Percentiles rank a stretch among this genome's conserved stretches.
Evolutionary conservation across 1,140 invertebrate genomes (phyloP).

Genomic region (Phortica variegata): DNA sequence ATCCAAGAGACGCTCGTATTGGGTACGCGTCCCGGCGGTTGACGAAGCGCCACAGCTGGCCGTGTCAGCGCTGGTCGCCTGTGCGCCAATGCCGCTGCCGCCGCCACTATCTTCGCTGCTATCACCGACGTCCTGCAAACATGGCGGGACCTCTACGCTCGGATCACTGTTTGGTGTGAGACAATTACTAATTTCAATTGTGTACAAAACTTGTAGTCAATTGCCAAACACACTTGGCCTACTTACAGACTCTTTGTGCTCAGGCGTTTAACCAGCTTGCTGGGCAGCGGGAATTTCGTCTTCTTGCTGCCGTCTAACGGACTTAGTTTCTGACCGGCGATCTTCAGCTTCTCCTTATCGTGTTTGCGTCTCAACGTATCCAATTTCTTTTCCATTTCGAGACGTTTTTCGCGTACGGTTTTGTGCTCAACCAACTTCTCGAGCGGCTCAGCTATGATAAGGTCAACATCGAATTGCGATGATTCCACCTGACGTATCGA

Average conservation of each 20-base stretch:
- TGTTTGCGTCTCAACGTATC: slow-evolving; percentile 81
- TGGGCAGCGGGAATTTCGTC: slow-evolving; percentile 72
- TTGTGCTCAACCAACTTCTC: slow-evolving; percentile 81
- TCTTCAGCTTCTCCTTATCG: slow-evolving; percentile 73
- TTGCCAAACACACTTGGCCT: slow-evolving; percentile 14
- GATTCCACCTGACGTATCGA: slow-evolving; percentile 48
- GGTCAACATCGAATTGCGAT: slow-evolving; percentile 60
- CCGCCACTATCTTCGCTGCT: slow-evolving; percentile 56
- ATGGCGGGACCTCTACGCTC: slow-evolving; percentile 46
- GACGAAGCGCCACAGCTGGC: slow-evolving; percentile 58
- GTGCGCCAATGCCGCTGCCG: slow-evolving; percentile 28
- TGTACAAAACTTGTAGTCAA: slow-evolving; percentile 16
- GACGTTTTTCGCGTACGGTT: slow-evolving; percentile 75
- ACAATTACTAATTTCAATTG: slow-evolving; percentile 52
- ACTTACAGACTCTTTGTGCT: slow-evolving; percentile 83
- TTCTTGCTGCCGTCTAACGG: slow-evolving; percentile 63
- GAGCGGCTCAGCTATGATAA: slow-evolving; percentile 73
- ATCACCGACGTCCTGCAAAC: slow-evolving; percentile 42
- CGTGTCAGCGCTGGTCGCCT: slow-evolving; percentile 22
- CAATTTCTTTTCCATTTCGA: slow-evolving; percentile 85
- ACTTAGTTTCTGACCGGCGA: slow-evolving; percentile 62
- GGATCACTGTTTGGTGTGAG: slow-evolving; percentile 51
- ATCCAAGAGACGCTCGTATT: slow-evolving; percentile 68
- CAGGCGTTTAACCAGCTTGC: slow-evolving; percentile 74
- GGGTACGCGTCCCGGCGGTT: slow-evolving; percentile 62